phyloP scores from a whole-genome alignment of 2,888 invertebrate species.

The Aspidapion aeneum region DNA sequence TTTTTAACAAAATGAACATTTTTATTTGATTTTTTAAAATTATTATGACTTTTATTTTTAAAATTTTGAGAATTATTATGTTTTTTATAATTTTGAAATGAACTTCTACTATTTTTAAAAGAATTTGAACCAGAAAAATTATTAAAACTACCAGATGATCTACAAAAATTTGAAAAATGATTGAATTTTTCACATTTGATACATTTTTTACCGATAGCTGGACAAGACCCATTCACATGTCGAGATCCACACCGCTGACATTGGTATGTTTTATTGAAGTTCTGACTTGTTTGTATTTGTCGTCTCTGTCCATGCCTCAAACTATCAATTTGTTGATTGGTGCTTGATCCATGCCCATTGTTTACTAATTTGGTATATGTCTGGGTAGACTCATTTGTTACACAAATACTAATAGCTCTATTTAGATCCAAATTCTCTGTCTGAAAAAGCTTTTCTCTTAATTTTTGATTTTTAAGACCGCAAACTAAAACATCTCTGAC shows the following conservation, averaged over 20 bases:
- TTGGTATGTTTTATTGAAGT: background rate
- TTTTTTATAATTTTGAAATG: too few relatives aligned
- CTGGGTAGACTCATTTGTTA: background rate
- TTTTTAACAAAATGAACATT: background rate
- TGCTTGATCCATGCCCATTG: background rate
- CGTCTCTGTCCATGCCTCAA: background rate
- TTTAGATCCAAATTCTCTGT: background rate
- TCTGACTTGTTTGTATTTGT: background rate
- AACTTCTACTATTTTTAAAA: too few relatives aligned
- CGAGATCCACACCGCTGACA: slow-evolving; percentile 3
- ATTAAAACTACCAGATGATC: background rate
- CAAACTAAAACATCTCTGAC: slow-evolving; percentile 18
- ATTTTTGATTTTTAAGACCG: slow-evolving; percentile 14
- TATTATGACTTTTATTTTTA: too few relatives aligned
- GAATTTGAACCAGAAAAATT: background rate
- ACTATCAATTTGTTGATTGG: background rate
- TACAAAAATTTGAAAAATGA: background rate
- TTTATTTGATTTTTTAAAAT: background rate
- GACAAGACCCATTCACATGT: slow-evolving; percentile 13
- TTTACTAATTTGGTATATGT: background rate
- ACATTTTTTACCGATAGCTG: slow-evolving; percentile 14
- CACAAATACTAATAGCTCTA: background rate
- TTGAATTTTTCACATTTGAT: slow-evolving; percentile 8
- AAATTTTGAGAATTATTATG: background rate
- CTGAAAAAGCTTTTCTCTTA: slow-evolving; percentile 13